phyloP scores from a whole-genome alignment of 2,888 invertebrate genomes.

The Busseola fusca region DNA sequence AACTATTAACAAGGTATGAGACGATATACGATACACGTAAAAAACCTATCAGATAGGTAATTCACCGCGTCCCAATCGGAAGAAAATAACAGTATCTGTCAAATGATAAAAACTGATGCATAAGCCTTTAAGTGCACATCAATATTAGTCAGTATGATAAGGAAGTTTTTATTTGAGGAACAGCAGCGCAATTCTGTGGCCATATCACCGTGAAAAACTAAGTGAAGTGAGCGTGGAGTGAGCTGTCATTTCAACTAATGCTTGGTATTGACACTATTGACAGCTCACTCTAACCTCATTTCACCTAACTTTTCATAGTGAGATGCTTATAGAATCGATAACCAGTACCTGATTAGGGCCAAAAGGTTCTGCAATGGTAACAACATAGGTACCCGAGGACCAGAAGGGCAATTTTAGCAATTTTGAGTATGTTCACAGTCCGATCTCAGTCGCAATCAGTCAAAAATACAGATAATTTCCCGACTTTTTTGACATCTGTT shows the following conservation, averaged over 20 bases:
- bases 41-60: slow-evolving; percentile 5
- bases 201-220: too few species aligned
- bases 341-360: background rate
- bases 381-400: background rate
- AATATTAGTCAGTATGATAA: slow-evolving; percentile 1
- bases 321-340: background rate
- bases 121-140: background rate
- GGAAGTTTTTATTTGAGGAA: background rate
- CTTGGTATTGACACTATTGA: too few species aligned
- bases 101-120: slow-evolving; percentile 1
- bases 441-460: too few species aligned
- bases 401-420: too few species aligned
- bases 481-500: too few species aligned
- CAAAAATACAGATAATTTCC: too few species aligned
- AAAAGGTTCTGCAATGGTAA: background rate
- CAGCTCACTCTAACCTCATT: too few species aligned
- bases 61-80: slow-evolving; percentile 8
- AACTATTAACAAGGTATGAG: background rate
- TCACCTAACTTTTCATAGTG: too few species aligned
- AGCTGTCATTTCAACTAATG: too few species aligned
- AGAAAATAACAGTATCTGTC: background rate
- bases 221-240: too few species aligned
- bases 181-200: too few species aligned
- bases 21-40: background rate
- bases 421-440: too few species aligned